Percentiles rank a stretch among this genome's conserved stretches.
phyloP scores from a whole-genome alignment of 2,797 vertebrate species.

The Cheirogaleus major region DNA sequence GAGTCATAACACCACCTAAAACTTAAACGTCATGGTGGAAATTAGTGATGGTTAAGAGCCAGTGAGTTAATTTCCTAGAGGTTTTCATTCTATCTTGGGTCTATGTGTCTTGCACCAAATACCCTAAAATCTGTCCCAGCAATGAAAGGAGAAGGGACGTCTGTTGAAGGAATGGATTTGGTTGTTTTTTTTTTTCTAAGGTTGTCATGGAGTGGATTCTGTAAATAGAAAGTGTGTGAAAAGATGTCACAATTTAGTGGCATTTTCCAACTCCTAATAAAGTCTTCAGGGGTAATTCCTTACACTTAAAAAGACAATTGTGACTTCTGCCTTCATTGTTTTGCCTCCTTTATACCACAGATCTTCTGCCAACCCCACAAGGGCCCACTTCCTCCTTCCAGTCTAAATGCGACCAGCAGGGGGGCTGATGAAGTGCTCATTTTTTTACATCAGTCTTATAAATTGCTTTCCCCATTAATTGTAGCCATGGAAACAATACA shows the following conservation, averaged over 20 bases:
- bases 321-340: constrained; percentile 73
- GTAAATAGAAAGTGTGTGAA: constrained; percentile 66
- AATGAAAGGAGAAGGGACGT: neutral
- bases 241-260: constrained; percentile 72
- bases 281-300: constrained; percentile 74
- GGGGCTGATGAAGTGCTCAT: constrained; percentile 85
- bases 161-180: neutral
- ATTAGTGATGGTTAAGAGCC: neutral
- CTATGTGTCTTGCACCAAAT: neutral
- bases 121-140: neutral
- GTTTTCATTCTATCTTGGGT: neutral
- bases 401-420: constrained; percentile 83
- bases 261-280: constrained; percentile 73
- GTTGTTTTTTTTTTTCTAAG: neutral
- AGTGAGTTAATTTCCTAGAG: neutral
- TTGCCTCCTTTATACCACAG: constrained; percentile 53
- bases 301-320: constrained; percentile 54
- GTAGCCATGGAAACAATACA: constrained; percentile 90
- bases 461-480: constrained; percentile 90
- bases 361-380: constrained; percentile 74
- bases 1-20: neutral
- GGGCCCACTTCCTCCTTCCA: constrained; percentile 69
- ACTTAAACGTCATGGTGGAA: neutral
- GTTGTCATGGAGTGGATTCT: constrained; percentile 24
- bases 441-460: constrained; percentile 89